Conservation (phyloP, 2,113 vertebrate species). For the Spheniscus mendiculus region DNA sequence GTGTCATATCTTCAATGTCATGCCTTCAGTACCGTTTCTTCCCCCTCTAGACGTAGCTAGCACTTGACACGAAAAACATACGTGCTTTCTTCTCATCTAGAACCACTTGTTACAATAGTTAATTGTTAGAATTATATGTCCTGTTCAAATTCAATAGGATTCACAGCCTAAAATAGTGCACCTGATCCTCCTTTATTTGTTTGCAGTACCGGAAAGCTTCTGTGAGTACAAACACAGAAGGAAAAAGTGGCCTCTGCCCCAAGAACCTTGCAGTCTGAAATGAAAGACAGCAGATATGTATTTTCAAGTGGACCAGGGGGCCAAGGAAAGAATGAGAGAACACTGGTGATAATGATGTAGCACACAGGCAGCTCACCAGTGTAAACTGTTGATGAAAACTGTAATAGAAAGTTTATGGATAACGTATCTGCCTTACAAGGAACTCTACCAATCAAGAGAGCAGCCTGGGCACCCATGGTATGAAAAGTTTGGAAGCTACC, state of each 20-base stretch:
- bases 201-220: background rate
- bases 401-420: background rate
- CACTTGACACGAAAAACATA: background rate
- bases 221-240: background rate
- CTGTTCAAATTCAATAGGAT: background rate
- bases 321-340: background rate
- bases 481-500: background rate
- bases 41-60: background rate
- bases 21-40: background rate
- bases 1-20: background rate
- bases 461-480: background rate
- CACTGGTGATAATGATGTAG: background rate
- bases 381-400: background rate
- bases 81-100: background rate
- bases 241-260: background rate
- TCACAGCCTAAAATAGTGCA: background rate
- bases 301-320: background rate
- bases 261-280: background rate
- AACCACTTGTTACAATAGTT: background rate
- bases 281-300: background rate
- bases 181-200: background rate
- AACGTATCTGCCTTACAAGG: background rate
- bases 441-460: background rate
- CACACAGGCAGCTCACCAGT: background rate
- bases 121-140: background rate